Percentiles rank a stretch among this genome's conserved stretches.
Conservation (phyloP, 1,140 invertebrate species). For the Drosophila guanche region DNA sequence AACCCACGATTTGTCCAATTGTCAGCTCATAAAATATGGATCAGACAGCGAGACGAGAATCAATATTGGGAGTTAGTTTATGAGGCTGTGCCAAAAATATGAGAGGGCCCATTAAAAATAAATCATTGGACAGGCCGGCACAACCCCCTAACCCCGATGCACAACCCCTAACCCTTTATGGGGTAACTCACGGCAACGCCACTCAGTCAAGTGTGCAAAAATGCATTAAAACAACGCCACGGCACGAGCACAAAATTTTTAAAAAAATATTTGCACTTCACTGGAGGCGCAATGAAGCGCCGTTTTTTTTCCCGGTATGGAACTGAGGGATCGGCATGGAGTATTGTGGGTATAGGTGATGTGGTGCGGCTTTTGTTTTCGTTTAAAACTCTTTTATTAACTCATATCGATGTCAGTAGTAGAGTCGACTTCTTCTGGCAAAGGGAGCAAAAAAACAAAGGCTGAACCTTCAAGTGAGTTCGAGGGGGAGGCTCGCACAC, state of each 20-base stretch:
- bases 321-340: too few species aligned
- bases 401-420: constrained; percentile 69
- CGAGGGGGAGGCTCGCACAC: constrained; percentile 33
- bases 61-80: constrained; percentile 66
- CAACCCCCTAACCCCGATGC: constrained; percentile 34
- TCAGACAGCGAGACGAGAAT: constrained; percentile 42
- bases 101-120: constrained; percentile 75
- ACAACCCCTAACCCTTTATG: constrained; percentile 57
- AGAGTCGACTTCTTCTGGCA: constrained; percentile 45
- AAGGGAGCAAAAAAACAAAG: constrained; percentile 20
- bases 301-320: background rate
- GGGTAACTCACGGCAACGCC: constrained; percentile 31
- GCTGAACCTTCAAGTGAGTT: constrained; percentile 6
- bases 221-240: constrained; percentile 65
- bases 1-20: constrained; percentile 72
- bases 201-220: constrained; percentile 78
- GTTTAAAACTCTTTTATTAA: constrained; percentile 75
- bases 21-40: constrained; percentile 79
- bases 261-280: constrained; percentile 63
- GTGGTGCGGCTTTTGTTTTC: constrained; percentile 65
- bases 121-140: constrained; percentile 63
- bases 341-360: constrained; percentile 17
- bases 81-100: constrained; percentile 64
- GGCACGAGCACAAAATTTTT: constrained; percentile 55
- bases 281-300: constrained; percentile 5